Evolutionary conservation across 2,888 invertebrate species (phyloP).

Genomic region (Antitype chi): DNA sequence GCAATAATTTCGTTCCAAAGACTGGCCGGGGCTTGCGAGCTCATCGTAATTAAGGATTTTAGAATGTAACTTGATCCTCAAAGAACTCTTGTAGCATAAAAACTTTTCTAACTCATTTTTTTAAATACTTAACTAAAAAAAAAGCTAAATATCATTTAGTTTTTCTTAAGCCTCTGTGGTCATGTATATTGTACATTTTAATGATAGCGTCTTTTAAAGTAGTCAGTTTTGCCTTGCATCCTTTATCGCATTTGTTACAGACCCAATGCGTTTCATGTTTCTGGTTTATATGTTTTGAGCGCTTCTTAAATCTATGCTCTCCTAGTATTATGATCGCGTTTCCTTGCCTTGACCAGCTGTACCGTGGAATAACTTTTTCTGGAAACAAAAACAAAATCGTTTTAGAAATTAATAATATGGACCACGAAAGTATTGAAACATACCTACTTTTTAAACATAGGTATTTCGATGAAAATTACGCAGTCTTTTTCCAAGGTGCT

Average conservation of each 20-base stretch:
- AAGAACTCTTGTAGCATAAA: background rate
- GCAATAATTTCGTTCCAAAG: background rate
- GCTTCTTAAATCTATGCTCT: conserved; percentile 85
- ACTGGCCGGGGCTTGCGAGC: background rate
- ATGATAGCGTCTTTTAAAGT: conserved; percentile 85
- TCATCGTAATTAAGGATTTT: background rate
- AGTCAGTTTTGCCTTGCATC: conserved; percentile 85
- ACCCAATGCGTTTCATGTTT: conserved; percentile 87
- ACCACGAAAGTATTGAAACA: background rate
- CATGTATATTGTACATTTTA: conserved; percentile 82
- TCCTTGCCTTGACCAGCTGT: conserved; percentile 86
- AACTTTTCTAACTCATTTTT: background rate
- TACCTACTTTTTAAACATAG: conserved; percentile 13
- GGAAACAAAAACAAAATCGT: conserved; percentile 36
- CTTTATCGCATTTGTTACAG: conserved; percentile 86
- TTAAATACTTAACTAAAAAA: conserved; percentile 8
- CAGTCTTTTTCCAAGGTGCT: background rate
- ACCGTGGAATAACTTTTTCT: conserved; percentile 77
- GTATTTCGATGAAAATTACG: background rate
- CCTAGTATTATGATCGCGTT: conserved; percentile 87
- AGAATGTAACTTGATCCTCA: background rate
- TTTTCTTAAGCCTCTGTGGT: conserved; percentile 78
- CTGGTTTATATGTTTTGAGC: conserved; percentile 82
- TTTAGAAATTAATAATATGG: conserved; percentile 15
- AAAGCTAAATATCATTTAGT: conserved; percentile 64